Conservation (phyloP, 2,113 vertebrate species). For the Myiagra hebetior region DNA sequence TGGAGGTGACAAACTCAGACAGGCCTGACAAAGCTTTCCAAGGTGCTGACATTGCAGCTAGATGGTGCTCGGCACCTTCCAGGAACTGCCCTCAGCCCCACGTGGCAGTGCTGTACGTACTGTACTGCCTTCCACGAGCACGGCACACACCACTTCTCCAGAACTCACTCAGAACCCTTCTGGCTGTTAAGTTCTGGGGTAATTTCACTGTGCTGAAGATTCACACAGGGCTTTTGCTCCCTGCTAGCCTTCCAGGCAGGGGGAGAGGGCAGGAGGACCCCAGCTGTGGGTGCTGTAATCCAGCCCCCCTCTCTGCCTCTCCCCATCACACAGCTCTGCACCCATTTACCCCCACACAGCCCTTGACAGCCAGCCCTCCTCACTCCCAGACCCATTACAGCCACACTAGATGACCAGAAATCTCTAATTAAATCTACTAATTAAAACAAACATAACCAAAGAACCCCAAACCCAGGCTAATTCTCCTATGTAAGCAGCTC, state of each 20-base stretch:
- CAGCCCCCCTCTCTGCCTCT: background rate
- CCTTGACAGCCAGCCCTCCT: rapidly evolving
- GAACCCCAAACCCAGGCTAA: background rate
- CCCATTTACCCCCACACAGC: background rate
- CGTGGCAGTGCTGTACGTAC: rapidly evolving
- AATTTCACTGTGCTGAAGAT: background rate
- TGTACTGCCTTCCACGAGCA: rapidly evolving
- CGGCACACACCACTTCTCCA: rapidly evolving
- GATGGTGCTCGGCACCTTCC: background rate
- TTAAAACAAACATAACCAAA: background rate
- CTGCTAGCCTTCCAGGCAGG: background rate
- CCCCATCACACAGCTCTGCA: background rate
- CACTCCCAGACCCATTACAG: background rate
- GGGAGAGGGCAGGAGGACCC: background rate
- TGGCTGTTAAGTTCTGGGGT: background rate
- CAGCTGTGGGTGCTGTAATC: rapidly evolving
- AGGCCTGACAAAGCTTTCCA: background rate
- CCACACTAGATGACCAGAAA: background rate
- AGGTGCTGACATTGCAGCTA: background rate
- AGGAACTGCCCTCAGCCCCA: background rate
- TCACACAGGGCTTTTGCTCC: background rate
- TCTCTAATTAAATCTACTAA: background rate
- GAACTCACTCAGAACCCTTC: background rate
- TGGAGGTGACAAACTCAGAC: background rate
- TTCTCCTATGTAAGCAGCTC: background rate